Evolutionary conservation across 2,797 vertebrate species (phyloP).

Genomic region (Onychomys leucogaster): DNA sequence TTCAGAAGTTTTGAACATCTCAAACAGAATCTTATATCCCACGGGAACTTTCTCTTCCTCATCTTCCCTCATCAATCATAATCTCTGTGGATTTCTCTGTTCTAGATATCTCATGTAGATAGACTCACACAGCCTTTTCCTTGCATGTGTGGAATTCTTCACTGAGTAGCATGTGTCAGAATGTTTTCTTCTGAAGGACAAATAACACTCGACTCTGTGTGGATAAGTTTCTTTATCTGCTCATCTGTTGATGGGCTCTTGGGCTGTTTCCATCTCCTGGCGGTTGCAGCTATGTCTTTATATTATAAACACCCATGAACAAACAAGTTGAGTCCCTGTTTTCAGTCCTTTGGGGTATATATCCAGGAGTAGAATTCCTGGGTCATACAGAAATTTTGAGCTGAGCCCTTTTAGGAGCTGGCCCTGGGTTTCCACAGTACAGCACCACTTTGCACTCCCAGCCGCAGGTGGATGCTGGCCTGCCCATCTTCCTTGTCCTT

Average conservation of each 20-base stretch:
- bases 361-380: neutral
- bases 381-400: neutral
- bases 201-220: neutral
- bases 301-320: neutral
- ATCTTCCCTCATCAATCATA: neutral
- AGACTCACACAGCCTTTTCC: neutral
- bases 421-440: neutral
- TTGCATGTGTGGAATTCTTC: constrained; percentile 22
- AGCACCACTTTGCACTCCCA: neutral
- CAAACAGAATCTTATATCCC: neutral
- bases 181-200: neutral
- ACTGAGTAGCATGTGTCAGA: neutral
- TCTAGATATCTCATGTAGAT: neutral
- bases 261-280: neutral
- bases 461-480: neutral
- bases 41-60: neutral
- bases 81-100: neutral
- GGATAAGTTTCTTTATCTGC: neutral
- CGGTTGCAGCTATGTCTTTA: neutral
- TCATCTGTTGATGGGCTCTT: neutral
- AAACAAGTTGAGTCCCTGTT: neutral
- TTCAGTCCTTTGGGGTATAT: neutral
- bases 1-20: neutral
- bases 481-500: neutral
- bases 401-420: neutral